Conservation (phyloP, 2,797 vertebrate genomes). For the Danio albolineatus region DNA sequence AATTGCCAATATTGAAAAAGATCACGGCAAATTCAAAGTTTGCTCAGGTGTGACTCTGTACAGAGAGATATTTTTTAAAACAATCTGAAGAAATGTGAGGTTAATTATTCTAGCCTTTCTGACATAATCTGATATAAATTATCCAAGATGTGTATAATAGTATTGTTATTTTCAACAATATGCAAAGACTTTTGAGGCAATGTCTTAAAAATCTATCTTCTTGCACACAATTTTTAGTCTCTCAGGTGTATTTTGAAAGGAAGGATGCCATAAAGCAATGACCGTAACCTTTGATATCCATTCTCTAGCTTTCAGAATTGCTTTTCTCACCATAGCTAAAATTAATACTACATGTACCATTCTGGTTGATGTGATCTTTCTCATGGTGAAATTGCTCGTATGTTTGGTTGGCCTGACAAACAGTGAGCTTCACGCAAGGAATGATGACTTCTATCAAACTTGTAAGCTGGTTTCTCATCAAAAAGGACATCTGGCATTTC, state of each 20-base stretch:
- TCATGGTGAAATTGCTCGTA: slow-evolving; percentile 7
- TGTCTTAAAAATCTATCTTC: slow-evolving; percentile 69
- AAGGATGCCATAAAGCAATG: slow-evolving; percentile 54
- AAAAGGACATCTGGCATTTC: slow-evolving; percentile 27
- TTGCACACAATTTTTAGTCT: slow-evolving; percentile 77
- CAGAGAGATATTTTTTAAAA: background rate
- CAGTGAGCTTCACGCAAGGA: slow-evolving; percentile 4
- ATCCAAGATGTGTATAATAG: slow-evolving; percentile 46
- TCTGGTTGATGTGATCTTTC: slow-evolving; percentile 22
- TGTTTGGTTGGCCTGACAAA: slow-evolving; percentile 33
- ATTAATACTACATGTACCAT: slow-evolving; percentile 39
- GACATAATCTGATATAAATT: background rate
- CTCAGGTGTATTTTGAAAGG: slow-evolving; percentile 74
- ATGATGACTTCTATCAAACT: slow-evolving; percentile 41
- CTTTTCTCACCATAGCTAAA: slow-evolving; percentile 61
- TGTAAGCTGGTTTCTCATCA: slow-evolving; percentile 29
- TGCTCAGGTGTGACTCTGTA: slow-evolving; percentile 4
- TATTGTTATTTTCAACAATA: slow-evolving; percentile 56
- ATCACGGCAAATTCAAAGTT: slow-evolving; percentile 10
- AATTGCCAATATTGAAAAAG: slow-evolving; percentile 25
- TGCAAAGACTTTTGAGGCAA: slow-evolving; percentile 59
- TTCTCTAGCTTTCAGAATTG: slow-evolving; percentile 72
- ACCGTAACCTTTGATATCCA: slow-evolving; percentile 76
- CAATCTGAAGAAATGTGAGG: background rate
- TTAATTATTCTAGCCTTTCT: background rate